phyloP scores from a whole-genome alignment of 2,888 invertebrate genomes.

The Stegana nigrithorax region DNA sequence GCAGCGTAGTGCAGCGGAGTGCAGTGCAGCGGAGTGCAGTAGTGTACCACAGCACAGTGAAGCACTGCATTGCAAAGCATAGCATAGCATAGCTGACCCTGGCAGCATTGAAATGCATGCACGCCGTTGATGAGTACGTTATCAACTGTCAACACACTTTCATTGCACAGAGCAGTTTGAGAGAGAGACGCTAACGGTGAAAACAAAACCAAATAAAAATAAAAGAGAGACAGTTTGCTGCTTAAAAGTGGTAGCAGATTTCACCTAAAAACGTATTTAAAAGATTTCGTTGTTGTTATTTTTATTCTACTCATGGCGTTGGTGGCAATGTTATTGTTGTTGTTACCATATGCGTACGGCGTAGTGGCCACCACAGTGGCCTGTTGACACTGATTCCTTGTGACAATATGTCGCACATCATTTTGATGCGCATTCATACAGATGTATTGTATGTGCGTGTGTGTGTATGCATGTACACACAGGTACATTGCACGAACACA shows the following conservation, averaged over 20 bases:
- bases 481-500: conserved; percentile 1
- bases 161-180: too few relatives aligned
- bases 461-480: conserved; percentile 7
- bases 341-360: neutral
- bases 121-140: too few relatives aligned
- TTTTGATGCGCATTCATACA: neutral
- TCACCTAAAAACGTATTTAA: neutral
- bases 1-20: too few relatives aligned
- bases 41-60: too few relatives aligned
- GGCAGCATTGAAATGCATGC: too few relatives aligned
- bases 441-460: neutral
- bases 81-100: too few relatives aligned
- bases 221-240: neutral
- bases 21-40: too few relatives aligned
- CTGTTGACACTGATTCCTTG: conserved; percentile 22
- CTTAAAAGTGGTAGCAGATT: neutral
- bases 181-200: too few relatives aligned
- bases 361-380: neutral
- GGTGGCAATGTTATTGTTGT: conserved; percentile 3
- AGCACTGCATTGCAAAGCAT: too few relatives aligned
- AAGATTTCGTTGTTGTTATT: neutral
- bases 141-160: too few relatives aligned
- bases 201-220: too few relatives aligned
- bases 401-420: conserved; percentile 16
- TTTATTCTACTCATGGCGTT: too few relatives aligned